These are phyloP conservation scores for Tapirus indicus DNA, from an alignment of 2,797 vertebrate genomes.

Conservation along the genomic window DNA sequence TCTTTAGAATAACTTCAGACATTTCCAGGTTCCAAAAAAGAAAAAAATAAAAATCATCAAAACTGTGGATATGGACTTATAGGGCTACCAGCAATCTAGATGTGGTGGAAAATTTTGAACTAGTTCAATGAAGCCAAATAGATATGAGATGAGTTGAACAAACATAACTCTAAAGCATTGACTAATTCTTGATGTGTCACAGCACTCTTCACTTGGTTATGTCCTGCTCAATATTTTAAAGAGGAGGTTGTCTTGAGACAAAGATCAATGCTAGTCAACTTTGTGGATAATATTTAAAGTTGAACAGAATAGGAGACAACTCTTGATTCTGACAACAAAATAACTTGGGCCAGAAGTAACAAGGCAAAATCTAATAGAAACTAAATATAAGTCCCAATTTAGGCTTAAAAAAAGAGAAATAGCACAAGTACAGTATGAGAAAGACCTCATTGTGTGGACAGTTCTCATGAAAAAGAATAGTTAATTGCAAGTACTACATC, in stretches of 20 bases:
- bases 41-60: neutral
- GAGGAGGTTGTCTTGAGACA: neutral
- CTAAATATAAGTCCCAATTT: neutral
- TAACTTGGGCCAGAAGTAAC: neutral
- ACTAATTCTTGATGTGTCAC: neutral
- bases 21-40: neutral
- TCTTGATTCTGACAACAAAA: neutral
- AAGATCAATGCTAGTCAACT: neutral
- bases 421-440: neutral
- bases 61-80: neutral
- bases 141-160: neutral
- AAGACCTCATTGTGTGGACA: neutral
- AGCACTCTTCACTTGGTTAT: neutral
- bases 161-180: neutral
- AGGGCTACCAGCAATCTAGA: neutral
- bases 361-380: neutral
- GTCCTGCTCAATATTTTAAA: neutral
- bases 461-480: neutral
- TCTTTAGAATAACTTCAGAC: slow-evolving; percentile 10
- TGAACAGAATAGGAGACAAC: neutral
- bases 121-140: neutral
- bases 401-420: neutral
- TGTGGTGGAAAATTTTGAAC: neutral
- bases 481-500: neutral
- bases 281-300: neutral